Base-by-base conservation (phyloP, 2,888 invertebrate genomes). In the Ennomos fuscantarius region DNA sequence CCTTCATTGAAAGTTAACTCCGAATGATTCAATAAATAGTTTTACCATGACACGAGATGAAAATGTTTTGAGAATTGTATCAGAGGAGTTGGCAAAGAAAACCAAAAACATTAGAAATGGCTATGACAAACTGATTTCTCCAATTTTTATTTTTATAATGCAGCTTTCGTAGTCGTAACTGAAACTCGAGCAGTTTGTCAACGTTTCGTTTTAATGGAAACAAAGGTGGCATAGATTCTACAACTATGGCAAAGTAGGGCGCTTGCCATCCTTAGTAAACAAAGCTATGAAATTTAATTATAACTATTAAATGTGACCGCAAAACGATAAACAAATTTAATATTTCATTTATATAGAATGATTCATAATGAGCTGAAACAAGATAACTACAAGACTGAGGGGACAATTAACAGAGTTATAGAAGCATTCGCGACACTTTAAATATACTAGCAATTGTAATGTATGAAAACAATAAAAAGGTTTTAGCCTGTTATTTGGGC, bases 21-120 rank as follows among this genome's bases (percentile, higher is more conserved):
- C 74, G 72, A 77, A 73, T 87, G 89, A 89, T 82, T 89, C 87
- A 87, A 79, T 76, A 73, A 82, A 88, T 87, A 81, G 76, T 79
- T 88, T 77, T 70, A 75, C 65, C 69, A 78, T 88, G 87, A 89
- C 77, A 73, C 52, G 48, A 47, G 59, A 55, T 62, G 70, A 69
- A 76, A 74, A 73, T 72, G 73, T 73, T 76, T 74, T 70, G 57
- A 33, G 52, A 65, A 69, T 43, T 66, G 65, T 73, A 73, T 69
- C 66, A 69, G 52, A 33, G 10, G 42, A 49, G 8, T 79, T 79
- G 78, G 76, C 76, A 75, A 70, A 55, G 55, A 43, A 67, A 56
- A 66, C 52, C 61, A 64, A 43, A 60, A 60, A 56, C 45, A 62
- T 63, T 24, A 57, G 65, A 67, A 68, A 63, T 60, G 68, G 63